Evolutionary conservation across 1,140 invertebrate species (phyloP), one percentile per base, ranked within the genome.

Genomic region (Rhopalosiphum maidis): DNA sequence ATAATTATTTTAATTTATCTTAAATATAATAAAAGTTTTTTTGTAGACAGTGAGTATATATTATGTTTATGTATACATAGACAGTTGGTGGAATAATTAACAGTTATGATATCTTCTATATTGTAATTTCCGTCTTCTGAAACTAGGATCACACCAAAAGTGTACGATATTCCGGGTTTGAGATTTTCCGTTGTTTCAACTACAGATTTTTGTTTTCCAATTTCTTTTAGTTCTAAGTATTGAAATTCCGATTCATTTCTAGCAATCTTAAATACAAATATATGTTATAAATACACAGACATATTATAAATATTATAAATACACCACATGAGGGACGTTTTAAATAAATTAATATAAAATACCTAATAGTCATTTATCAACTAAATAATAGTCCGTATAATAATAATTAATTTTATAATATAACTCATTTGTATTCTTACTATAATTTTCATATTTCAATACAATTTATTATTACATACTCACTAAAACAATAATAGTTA

Each of bases 111-210:
- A 68, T 90, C 54, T 1, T 68, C 55, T n/a, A 41, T 25, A 8
- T 90, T 90, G 15, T 41, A 68, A 60, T 90, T 90, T 30, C 89
- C 89, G 11, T 90, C 89, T 90, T 68, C 54, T 90, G 89, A 55
- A 15, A 90, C 37, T 60, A 90, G 1, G 0, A 55, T 41, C 4
- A 68, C 89, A 25, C 89, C 89, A 60, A 90, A 54, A 8, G 89
- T 23, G 41, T 90, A 90, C 9, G 5, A 25, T 3, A 25, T 68
- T 41, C 54, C 89, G 0, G 89, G 22, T 41, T 68, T 15, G 4
- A 90, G 54, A 25, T 54, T 7, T 0, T 89, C 43, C n/a, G 48
- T 54, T 30, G 15, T 68, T 54, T 60, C 51, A 30, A 68, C n/a
- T 68, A 55, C 54, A 23, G 35, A 55, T 5, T 68, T 30, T 9